These are phyloP conservation scores for Drosophila oshimai DNA, from an alignment of 1,140 invertebrate species.

Conservation along the genomic window DNA sequence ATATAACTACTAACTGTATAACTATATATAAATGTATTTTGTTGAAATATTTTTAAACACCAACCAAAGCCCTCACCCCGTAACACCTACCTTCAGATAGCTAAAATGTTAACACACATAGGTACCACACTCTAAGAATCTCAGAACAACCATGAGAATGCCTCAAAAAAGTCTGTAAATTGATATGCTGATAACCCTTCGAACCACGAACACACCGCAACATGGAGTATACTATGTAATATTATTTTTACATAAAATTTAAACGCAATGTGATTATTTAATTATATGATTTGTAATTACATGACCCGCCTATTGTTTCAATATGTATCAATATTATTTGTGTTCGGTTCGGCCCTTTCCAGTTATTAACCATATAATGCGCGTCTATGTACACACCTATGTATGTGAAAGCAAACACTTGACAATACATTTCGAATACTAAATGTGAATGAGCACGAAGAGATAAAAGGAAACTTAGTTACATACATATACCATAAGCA, in stretches of 20 bases:
- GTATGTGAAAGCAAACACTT: slow-evolving; percentile 64
- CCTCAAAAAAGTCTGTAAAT: slow-evolving; percentile 63
- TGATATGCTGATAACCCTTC: slow-evolving; percentile 74
- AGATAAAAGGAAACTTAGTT: slow-evolving; percentile 39
- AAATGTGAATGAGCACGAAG: slow-evolving; percentile 60
- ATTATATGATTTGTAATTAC: slow-evolving; percentile 67
- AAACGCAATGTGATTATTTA: slow-evolving; percentile 73
- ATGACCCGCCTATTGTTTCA: slow-evolving; percentile 15
- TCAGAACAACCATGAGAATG: slow-evolving; percentile 48
- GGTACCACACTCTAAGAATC: slow-evolving; percentile 41
- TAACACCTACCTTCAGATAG: slow-evolving; percentile 36
- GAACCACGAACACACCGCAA: slow-evolving; percentile 31
- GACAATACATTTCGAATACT: slow-evolving; percentile 74
- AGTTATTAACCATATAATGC: slow-evolving; percentile 18
- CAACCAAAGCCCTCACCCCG: not conserved
- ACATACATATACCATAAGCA: slow-evolving; percentile 23
- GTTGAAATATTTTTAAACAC: slow-evolving; percentile 74
- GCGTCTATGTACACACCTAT: slow-evolving; percentile 32
- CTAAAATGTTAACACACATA: slow-evolving; percentile 43
- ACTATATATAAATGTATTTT: slow-evolving; percentile 71
- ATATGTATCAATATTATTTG: slow-evolving; percentile 9
- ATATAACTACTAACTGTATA: slow-evolving; percentile 62
- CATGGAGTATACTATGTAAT: slow-evolving; percentile 46
- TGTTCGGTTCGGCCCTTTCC: slow-evolving; percentile 20
- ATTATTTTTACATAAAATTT: slow-evolving; percentile 34